phyloP scores from a whole-genome alignment of 2,888 invertebrate genomes.

The Drosophila anomalata region DNA sequence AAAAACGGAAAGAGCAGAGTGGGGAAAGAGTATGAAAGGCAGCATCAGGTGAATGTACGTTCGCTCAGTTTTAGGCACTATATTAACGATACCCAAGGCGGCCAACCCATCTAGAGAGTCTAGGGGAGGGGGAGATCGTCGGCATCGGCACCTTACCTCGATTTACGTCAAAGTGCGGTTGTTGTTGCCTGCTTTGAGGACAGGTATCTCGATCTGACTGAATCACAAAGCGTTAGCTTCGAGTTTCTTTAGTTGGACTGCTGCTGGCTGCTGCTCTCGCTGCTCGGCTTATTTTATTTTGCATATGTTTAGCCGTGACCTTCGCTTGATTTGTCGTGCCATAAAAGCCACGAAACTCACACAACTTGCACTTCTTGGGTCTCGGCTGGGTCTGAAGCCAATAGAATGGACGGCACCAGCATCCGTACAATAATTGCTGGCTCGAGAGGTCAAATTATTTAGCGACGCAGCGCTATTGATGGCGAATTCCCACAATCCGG shows the following conservation, averaged over 20 bases:
- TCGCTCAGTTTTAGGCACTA: slow-evolving; percentile 59
- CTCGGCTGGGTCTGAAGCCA: slow-evolving; percentile 34
- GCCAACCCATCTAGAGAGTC: slow-evolving; percentile 14
- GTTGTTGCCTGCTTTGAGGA: slow-evolving; percentile 26
- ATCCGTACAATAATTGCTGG: slow-evolving; percentile 66
- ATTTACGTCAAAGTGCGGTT: slow-evolving; percentile 58
- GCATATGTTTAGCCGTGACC: slow-evolving; percentile 71
- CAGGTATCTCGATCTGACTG: slow-evolving; percentile 9
- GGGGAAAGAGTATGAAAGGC: slow-evolving; percentile 44
- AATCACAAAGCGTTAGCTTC: slow-evolving; percentile 23
- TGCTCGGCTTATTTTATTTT: slow-evolving; percentile 50
- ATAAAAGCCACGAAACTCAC: slow-evolving; percentile 54
- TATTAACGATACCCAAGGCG: slow-evolving; percentile 35
- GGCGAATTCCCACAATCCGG: slow-evolving; percentile 57
- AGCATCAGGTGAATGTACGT: slow-evolving; percentile 75
- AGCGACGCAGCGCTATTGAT: slow-evolving; percentile 69
- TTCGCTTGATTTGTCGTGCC: slow-evolving; percentile 59
- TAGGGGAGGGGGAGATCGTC: slow-evolving; percentile 47
- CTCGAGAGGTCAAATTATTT: slow-evolving; percentile 75
- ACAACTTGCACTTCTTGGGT: slow-evolving; percentile 41
- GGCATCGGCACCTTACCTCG: slow-evolving; percentile 76
- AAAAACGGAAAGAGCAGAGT: slow-evolving; percentile 4
- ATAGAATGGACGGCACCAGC: slow-evolving; percentile 59
- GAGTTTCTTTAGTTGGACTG: slow-evolving; percentile 40
- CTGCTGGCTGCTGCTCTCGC: slow-evolving; percentile 68